phyloP scores from a whole-genome alignment of 2,797 vertebrate genomes.

The Gallirallus australis region DNA sequence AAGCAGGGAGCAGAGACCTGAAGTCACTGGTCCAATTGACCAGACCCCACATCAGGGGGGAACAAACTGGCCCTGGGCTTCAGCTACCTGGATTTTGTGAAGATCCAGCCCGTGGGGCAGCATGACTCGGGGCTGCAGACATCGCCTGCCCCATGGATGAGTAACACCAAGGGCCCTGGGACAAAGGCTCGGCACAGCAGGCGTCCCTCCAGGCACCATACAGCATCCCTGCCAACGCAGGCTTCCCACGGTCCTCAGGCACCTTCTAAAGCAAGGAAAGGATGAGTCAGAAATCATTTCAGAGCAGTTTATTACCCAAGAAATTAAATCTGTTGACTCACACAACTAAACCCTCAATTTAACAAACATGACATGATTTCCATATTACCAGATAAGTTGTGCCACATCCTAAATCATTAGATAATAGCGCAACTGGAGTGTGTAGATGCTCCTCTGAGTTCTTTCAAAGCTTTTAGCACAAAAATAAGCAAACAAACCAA shows the following conservation, averaged over 20 bases:
- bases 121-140: fast-evolving
- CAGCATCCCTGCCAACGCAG: fast-evolving
- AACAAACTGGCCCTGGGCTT: not conserved
- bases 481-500: not conserved
- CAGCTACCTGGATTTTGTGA: fast-evolving
- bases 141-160: not conserved
- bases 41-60: fast-evolving
- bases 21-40: too few relatives aligned
- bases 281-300: conserved; percentile 18
- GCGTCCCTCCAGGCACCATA: fast-evolving
- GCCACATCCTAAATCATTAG: conserved; percentile 10
- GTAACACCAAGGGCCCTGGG: not conserved
- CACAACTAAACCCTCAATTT: conserved; percentile 43
- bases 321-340: conserved; percentile 56
- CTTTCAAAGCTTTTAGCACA: not conserved
- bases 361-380: not conserved
- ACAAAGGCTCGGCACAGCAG: fast-evolving
- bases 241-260: not conserved
- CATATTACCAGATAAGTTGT: not conserved
- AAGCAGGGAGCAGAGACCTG: not conserved
- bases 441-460: not conserved
- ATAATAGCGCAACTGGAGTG: not conserved
- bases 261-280: not conserved
- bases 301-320: conserved; percentile 41
- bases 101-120: not conserved